A percentile compares a stretch with the other conserved stretches of the same genome.
phyloP scores from a whole-genome alignment of 2,797 vertebrate species.

The Catamblyrhynchus diadema region DNA sequence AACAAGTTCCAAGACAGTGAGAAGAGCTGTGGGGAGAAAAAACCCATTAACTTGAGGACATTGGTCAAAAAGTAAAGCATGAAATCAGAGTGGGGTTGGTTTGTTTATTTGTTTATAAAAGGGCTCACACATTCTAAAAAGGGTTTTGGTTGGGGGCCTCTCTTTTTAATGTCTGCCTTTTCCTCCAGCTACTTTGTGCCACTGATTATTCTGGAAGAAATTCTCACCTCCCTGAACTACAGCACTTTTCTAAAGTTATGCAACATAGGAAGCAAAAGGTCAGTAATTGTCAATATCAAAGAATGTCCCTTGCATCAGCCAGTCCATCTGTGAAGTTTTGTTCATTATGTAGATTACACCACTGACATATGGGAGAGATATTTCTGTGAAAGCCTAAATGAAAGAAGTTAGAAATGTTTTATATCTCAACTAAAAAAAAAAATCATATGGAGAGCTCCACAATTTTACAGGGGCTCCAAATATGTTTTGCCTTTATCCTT shows the following conservation, averaged over 20 bases:
- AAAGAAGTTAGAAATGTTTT: not conserved
- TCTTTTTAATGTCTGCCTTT: not conserved
- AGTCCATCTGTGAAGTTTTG: slow-evolving; percentile 3
- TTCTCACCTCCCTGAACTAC: slow-evolving; percentile 15
- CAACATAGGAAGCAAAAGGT: slow-evolving; percentile 27
- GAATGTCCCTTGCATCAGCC: not conserved
- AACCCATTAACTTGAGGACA: not conserved
- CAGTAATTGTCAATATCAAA: slow-evolving; percentile 29
- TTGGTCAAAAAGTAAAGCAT: slow-evolving; percentile 17
- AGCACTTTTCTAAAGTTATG: slow-evolving; percentile 17
- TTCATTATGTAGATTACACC: slow-evolving; percentile 7
- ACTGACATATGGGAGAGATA: not conserved
- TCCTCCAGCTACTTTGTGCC: slow-evolving; percentile 3
- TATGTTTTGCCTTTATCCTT: not conserved
- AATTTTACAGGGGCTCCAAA: not conserved
- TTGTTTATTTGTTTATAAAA: slow-evolving; percentile 4
- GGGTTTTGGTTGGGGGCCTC: not conserved
- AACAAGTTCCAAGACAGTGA: slow-evolving; percentile 41
- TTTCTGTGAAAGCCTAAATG: not conserved
- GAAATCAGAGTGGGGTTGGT: not conserved
- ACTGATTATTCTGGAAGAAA: slow-evolving; percentile 50
- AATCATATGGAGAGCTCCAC: not conserved
- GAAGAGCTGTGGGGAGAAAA: slow-evolving; percentile 1
- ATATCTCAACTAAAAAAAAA: not conserved
- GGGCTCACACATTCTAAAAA: not conserved